phyloP scores from a whole-genome alignment of 2,797 vertebrate genomes.

The Gouania willdenowi region DNA sequence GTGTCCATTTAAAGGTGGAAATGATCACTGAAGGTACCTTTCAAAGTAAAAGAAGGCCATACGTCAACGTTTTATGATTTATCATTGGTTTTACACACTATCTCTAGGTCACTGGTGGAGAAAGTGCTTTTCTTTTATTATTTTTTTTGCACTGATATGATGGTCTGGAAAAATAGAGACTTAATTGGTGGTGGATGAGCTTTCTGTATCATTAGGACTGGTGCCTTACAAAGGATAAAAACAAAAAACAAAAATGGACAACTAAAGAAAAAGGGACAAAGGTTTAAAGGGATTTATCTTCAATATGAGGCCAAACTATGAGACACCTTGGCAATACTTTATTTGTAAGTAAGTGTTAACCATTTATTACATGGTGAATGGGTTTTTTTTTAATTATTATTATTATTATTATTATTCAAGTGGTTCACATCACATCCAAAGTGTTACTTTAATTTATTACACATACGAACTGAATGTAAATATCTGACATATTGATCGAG shows the following conservation, averaged over 20 bases:
- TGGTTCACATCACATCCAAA: conserved; percentile 20
- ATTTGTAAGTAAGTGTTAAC: conserved; percentile 30
- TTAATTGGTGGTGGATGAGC: conserved; percentile 45
- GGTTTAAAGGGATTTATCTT: conserved; percentile 15
- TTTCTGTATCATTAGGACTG: conserved; percentile 65
- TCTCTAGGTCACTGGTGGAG: conserved; percentile 12
- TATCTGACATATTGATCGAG: conserved; percentile 76
- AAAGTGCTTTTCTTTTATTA: conserved; percentile 37
- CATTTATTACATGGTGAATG: conserved; percentile 31
- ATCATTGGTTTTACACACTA: conserved; percentile 8
- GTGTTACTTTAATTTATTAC: conserved; percentile 30
- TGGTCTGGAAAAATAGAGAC: conserved; percentile 36
- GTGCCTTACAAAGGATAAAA: conserved; percentile 72
- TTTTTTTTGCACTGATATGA: conserved; percentile 27
- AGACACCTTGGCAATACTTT: conserved; percentile 53
- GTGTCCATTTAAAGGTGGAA: conserved; percentile 84
- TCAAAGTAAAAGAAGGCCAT: conserved; percentile 35
- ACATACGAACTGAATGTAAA: conserved; percentile 77
- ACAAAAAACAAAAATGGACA: conserved; percentile 21
- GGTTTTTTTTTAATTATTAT: conserved; percentile 19
- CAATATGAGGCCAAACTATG: conserved; percentile 41
- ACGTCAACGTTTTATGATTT: no score
- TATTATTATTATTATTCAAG: conserved; percentile 2
- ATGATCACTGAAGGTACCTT: conserved; percentile 22
- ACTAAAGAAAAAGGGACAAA: conserved; percentile 2